Evolutionary conservation across 2,888 invertebrate genomes (phyloP), one percentile per base, ranked within the genome.

Genomic region (Cephonodes hylas): DNA sequence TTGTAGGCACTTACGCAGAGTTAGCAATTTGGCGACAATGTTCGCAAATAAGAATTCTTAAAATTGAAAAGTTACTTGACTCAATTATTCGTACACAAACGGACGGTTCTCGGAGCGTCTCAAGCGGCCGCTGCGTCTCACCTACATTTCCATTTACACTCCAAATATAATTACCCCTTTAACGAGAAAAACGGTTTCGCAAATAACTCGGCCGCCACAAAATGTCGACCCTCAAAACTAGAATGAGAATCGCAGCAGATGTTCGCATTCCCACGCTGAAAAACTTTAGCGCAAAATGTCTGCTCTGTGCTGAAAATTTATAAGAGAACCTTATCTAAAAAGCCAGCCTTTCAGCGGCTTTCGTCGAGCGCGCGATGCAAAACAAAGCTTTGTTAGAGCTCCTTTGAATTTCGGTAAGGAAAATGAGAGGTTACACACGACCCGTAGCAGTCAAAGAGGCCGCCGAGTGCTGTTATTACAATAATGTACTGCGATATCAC

Each of bases 401-500:
- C 86, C 91, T 92, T 91, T 92, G 90, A 91, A 91, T 90, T 92
- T 92, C 75, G 90, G 89, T 85, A 85, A 86, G 88, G 91, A 91
- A 91, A 91, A 91, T 90, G 89, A 89, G 88, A 87, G 90, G 89
- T 88, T 89, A 88, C 88, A 88, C 85, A 87, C 84, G 83, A 79
- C 79, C 81, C 77, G 73, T 77, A 73, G 76, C 74, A 81, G 82
- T 91, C 91, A 91, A 89, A 91, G 90, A 84, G 87, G 81, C 81
- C 76, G 74, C 79, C 75, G 83, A 86, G 88, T 87, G 80, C 81
- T 84, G 85, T 91, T 91, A 91, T 91, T 88, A 88, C 84, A 89
- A 90, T 89, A 89, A 89, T 88, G 87, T 87, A 86, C 84, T 81
- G 80, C 80, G 81, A 85, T 88, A 88, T 84, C 86, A 77, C 83